These are phyloP conservation scores for Caenorhabditis macrosperma DNA, from an alignment of 2,888 invertebrate species.

Conservation along the genomic window DNA sequence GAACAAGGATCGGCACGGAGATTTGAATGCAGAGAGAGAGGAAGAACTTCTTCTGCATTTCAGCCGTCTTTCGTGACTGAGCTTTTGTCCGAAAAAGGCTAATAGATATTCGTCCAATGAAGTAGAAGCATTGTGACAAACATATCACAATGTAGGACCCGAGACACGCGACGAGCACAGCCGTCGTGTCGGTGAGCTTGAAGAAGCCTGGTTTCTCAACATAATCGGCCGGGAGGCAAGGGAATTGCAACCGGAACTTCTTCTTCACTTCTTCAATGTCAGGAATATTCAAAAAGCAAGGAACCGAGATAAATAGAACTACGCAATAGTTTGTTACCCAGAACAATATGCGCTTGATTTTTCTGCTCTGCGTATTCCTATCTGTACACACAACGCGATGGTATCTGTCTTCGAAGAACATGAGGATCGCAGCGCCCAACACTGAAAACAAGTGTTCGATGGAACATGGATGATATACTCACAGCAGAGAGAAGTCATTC, in stretches of 20 bases:
- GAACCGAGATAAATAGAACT: background rate
- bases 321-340: background rate
- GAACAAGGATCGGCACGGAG: background rate
- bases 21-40: background rate
- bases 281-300: background rate
- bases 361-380: background rate
- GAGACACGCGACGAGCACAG: background rate
- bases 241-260: background rate
- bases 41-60: slow-evolving; percentile 7
- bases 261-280: background rate
- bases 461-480: background rate
- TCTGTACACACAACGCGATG: slow-evolving; percentile 3
- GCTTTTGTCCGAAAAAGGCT: background rate
- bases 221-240: background rate
- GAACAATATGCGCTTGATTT: background rate
- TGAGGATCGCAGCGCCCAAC: background rate
- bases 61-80: background rate
- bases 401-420: slow-evolving; percentile 21
- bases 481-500: background rate
- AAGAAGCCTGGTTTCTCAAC: background rate
- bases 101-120: background rate
- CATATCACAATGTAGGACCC: background rate
- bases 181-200: background rate
- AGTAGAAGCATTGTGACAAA: background rate
- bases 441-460: background rate